Conservation (phyloP, 1,140 invertebrate species). For the Brachionus manjavacas region DNA sequence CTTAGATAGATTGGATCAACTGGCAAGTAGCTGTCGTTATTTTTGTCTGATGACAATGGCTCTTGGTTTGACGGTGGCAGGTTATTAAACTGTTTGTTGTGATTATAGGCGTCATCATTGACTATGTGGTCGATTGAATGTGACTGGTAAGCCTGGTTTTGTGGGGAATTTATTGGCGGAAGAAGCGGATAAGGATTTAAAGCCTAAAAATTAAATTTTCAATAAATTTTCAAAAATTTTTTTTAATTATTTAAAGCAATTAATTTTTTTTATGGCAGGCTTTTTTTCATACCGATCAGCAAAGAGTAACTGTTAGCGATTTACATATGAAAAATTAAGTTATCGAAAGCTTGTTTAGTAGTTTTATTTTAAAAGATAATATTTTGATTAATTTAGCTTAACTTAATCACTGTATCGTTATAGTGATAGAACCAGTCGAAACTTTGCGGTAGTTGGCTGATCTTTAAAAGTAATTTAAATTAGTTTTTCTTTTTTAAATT, state of each 20-base stretch:
- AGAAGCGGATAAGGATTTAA: constrained; percentile 25
- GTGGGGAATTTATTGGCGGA: background rate
- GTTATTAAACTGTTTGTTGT: background rate
- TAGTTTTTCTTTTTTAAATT: background rate
- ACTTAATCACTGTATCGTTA: constrained; percentile 28
- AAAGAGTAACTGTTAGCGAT: background rate
- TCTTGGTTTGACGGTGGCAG: background rate
- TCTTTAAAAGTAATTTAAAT: background rate
- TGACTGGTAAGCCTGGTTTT: background rate
- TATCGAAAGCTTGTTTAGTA: background rate
- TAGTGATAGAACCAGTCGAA: constrained; percentile 31
- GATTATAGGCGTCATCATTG: background rate
- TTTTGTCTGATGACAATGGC: background rate
- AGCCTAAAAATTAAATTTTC: background rate
- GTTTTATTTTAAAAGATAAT: background rate
- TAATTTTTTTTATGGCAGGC: background rate
- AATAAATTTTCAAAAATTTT: background rate
- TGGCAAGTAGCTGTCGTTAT: constrained; percentile 36
- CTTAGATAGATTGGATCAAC: constrained; percentile 28
- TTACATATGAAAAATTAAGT: background rate
- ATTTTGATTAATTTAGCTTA: background rate
- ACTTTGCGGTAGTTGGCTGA: background rate
- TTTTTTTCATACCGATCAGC: constrained; percentile 9
- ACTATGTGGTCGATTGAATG: background rate
- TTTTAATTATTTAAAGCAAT: background rate